These are phyloP conservation scores for Gadopsis marmoratus DNA, from an alignment of 2,797 vertebrate genomes.

Conservation along the genomic window DNA sequence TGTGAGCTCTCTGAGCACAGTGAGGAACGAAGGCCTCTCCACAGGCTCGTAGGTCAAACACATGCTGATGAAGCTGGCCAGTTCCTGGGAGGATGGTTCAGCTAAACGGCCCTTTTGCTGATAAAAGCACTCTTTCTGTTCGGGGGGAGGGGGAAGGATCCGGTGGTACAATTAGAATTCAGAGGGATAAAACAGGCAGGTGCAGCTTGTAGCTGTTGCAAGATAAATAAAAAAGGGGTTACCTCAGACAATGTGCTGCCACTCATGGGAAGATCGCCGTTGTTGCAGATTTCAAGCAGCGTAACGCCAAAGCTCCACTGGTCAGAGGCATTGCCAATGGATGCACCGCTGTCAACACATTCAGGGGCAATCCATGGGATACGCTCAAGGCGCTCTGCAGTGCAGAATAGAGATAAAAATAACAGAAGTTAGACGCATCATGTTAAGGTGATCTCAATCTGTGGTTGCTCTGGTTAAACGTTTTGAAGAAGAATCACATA, in stretches of 20 bases:
- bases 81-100: slow-evolving; percentile 87
- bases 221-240: slow-evolving; percentile 21
- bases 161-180: slow-evolving; percentile 18
- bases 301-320: slow-evolving; percentile 97
- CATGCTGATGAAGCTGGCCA: slow-evolving; percentile 90
- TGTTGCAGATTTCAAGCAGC: slow-evolving; percentile 94
- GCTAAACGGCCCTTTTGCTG: slow-evolving; percentile 88
- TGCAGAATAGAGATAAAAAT: not conserved
- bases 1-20: slow-evolving; percentile 91
- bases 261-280: slow-evolving; percentile 90
- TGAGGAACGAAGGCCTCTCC: slow-evolving; percentile 90
- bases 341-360: slow-evolving; percentile 80
- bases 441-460: not conserved
- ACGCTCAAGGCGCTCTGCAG: slow-evolving; percentile 90
- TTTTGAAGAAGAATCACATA: slow-evolving; percentile 1
- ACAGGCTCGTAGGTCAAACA: slow-evolving; percentile 89
- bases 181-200: not conserved
- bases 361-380: slow-evolving; percentile 97
- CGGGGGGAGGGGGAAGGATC: not conserved
- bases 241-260: slow-evolving; percentile 88
- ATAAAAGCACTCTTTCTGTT: slow-evolving; percentile 94
- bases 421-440: not conserved
- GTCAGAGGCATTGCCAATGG: slow-evolving; percentile 84
- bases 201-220: not conserved
- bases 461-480: no score